Conservation (phyloP, 2,888 invertebrate species). For the Apamea monoglypha region DNA sequence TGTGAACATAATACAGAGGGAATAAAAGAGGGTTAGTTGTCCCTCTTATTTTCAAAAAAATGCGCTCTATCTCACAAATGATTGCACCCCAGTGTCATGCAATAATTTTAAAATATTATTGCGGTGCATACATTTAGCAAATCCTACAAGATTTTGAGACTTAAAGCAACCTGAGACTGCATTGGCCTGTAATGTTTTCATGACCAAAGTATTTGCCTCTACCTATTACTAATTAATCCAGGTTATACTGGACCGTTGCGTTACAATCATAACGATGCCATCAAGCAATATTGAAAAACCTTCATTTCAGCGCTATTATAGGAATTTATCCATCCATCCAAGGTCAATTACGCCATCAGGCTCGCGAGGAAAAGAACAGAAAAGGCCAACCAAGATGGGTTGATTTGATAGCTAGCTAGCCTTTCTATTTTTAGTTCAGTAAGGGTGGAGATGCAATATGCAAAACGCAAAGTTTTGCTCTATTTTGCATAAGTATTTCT, state of each 20-base stretch:
- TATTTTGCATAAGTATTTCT: background rate
- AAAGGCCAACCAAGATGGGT: conserved; percentile 32
- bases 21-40: background rate
- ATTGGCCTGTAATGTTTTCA: too few relatives aligned
- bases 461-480: background rate
- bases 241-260: too few relatives aligned
- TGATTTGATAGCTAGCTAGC: conserved; percentile 51
- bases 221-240: background rate
- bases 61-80: background rate
- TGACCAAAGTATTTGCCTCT: too few relatives aligned
- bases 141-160: too few relatives aligned
- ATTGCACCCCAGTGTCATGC: too few relatives aligned
- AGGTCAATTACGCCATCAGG: conserved; percentile 9
- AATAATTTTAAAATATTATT: background rate
- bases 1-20: background rate
- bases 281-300: background rate
- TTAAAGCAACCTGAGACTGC: too few relatives aligned
- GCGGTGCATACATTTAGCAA: background rate
- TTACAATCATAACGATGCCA: background rate
- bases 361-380: conserved; percentile 6
- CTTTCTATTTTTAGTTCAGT: conserved; percentile 13
- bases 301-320: conserved; percentile 44
- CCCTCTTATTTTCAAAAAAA: background rate
- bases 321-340: too few relatives aligned
- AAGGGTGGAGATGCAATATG: background rate